Evolutionary conservation across 2,113 vertebrate species (phyloP), one percentile per base, ranked within the genome.

Genomic region (Rhinolophus ferrumequinum): DNA sequence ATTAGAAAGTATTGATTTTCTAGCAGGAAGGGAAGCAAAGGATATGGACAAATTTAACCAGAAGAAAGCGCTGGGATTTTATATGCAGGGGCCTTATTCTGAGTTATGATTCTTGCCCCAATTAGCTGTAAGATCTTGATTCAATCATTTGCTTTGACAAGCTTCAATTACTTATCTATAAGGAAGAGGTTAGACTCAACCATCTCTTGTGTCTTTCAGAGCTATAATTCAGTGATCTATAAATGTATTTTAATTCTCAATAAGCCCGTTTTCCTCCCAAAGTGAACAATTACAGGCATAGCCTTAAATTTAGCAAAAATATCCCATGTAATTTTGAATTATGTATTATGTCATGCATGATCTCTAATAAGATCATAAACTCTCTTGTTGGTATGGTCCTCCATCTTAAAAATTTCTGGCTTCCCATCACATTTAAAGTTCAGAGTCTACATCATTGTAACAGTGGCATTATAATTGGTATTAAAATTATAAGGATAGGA

Each of bases 101-200:
- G 80, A 60, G n/a, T 93, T 76, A 41, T 12, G 19, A 82, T 80
- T 88, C 30, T 95, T 73, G 5, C 11, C 6, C n/a, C 80, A 70
- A 90, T 58, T 64, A 66, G 33, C 33, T 82, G 4, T 35, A 86
- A 90, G 30, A 93, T 41, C 33, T 64, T 67, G n/a, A 75, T n/a
- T 56, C 24, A 44, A 13, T 85, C 69, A 67, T 41, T 93, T 88
- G 26, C 41, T 84, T 96, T 90, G 50, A 83, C 50, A 92, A 80
- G 12, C 21, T 92, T 80, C 67, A 82, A 76, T 79, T 89, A 73
- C 6, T 89, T 44, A 54, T 60, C 35, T 93, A 64, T 16, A 67
- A 93, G 35, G 22, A 76, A 93, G 38, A 54, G 3, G 10, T 66
- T 84, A 85, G 66, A 88, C 11, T 75, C 47, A 75, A 56, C 9